A percentile compares a stretch with the other conserved stretches of the same genome.
Conservation (phyloP, 1,140 invertebrate genomes). For the Eulimnadia texana region DNA sequence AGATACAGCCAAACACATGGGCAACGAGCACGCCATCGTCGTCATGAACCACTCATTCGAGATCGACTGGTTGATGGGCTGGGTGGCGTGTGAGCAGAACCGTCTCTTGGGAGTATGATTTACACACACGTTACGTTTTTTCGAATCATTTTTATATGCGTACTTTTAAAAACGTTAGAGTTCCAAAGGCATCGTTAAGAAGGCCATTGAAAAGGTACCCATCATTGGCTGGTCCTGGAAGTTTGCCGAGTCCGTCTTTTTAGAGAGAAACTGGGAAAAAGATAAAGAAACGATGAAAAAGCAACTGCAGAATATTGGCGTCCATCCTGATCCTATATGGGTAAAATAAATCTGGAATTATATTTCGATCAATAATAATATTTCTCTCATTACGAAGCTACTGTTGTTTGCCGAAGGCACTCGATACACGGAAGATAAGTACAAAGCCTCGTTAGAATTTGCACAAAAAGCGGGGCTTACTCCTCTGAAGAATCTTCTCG, state of each 20-base stretch:
- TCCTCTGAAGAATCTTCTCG: constrained; percentile 71
- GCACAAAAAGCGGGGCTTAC: constrained; percentile 72
- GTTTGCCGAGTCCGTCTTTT: constrained; percentile 81
- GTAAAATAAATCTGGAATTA: constrained; percentile 32
- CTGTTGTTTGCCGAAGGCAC: constrained; percentile 90
- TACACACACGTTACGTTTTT: constrained; percentile 4
- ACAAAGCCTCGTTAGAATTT: constrained; percentile 72
- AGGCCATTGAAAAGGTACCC: constrained; percentile 78
- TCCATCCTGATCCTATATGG: constrained; percentile 79
- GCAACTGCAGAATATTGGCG: constrained; percentile 63
- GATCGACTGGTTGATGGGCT: constrained; percentile 85
- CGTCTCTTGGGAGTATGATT: constrained; percentile 57
- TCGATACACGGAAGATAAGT: constrained; percentile 73
- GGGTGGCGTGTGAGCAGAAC: constrained; percentile 66
- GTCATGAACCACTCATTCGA: constrained; percentile 94
- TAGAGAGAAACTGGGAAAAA: constrained; percentile 80
- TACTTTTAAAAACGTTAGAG: constrained; percentile 43
- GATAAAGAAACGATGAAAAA: constrained; percentile 64
- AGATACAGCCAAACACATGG: constrained; percentile 61
- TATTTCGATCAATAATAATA: background rate
- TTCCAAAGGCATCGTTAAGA: constrained; percentile 89
- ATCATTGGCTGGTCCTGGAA: constrained; percentile 90
- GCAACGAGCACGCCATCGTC: constrained; percentile 73
- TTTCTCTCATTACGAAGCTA: constrained; percentile 37
- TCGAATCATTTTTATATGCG: background rate